These are phyloP conservation scores for Drosophila melanosoma DNA, from an alignment of 2,888 invertebrate genomes.

Conservation along the genomic window DNA sequence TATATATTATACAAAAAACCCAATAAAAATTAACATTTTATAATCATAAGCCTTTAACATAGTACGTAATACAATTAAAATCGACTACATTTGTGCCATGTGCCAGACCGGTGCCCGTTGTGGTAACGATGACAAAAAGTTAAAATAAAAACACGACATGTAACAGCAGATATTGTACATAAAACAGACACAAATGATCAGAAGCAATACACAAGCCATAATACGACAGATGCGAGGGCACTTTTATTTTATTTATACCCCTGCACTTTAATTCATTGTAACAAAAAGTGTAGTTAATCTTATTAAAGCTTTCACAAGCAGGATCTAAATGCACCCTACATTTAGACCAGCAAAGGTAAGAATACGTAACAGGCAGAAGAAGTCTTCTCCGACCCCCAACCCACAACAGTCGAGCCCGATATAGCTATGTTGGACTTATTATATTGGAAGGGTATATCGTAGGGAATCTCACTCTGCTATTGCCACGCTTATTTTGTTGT, in stretches of 20 bases:
- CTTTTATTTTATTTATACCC: constrained; percentile 13
- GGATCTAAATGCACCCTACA: not conserved
- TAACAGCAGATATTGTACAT: constrained; percentile 8
- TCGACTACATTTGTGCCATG: constrained; percentile 63
- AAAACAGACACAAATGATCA: constrained; percentile 28
- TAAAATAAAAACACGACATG: constrained; percentile 14
- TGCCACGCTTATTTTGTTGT: constrained; percentile 37
- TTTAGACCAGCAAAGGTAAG: not conserved
- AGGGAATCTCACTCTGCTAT: not conserved
- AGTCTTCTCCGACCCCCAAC: not conserved
- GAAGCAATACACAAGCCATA: constrained; percentile 43
- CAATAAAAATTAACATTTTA: constrained; percentile 51
- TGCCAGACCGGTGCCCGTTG: constrained; percentile 50
- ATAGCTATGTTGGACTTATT: not conserved
- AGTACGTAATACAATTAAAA: constrained; percentile 69
- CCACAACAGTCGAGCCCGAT: not conserved
- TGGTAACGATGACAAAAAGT: constrained; percentile 42
- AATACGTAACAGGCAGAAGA: not conserved
- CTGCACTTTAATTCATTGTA: not conserved
- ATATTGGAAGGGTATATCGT: no score
- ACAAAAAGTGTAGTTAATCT: not conserved
- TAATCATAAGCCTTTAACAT: constrained; percentile 59
- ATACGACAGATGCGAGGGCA: constrained; percentile 19
- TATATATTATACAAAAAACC: not conserved
- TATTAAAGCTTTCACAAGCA: not conserved